These are phyloP conservation scores for Archips xylosteana DNA, from an alignment of 2,888 invertebrate species.

Conservation along the genomic window DNA sequence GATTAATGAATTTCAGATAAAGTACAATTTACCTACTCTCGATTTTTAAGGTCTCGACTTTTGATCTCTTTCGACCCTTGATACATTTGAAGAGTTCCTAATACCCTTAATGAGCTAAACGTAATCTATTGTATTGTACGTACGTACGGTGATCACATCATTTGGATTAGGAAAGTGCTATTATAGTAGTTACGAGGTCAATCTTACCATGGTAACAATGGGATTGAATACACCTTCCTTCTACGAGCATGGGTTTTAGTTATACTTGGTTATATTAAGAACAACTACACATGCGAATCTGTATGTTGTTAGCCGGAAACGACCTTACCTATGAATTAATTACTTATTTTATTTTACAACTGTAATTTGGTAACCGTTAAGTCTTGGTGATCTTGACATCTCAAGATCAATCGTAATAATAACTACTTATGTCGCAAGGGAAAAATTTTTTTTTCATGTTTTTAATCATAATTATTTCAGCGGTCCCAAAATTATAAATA, in stretches of 20 bases:
- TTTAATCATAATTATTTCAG: no score
- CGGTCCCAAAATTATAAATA: no score
- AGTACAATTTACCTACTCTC: slow-evolving; percentile 30
- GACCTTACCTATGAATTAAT: not conserved
- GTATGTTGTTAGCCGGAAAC: not conserved
- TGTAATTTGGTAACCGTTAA: no score
- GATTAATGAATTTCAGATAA: slow-evolving; percentile 44
- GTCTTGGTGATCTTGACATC: not conserved
- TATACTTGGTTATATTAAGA: not conserved
- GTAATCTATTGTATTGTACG: slow-evolving; percentile 22
- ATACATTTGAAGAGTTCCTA: slow-evolving; percentile 24
- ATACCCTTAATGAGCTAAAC: slow-evolving; percentile 29
- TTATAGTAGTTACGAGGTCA: not conserved
- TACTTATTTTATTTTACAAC: not conserved
- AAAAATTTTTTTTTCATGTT: no score
- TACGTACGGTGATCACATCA: slow-evolving; percentile 17
- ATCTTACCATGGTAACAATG: slow-evolving; percentile 2
- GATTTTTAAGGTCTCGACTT: slow-evolving; percentile 40
- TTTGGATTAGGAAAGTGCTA: slow-evolving; percentile 20
- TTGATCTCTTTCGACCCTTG: slow-evolving; percentile 35
- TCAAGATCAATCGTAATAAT: not conserved
- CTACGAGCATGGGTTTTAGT: not conserved
- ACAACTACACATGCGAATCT: not conserved
- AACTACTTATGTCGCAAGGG: no score
- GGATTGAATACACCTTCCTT: slow-evolving; percentile 1